Conservation (phyloP, 2,888 invertebrate species). For the Thumatha senex region DNA sequence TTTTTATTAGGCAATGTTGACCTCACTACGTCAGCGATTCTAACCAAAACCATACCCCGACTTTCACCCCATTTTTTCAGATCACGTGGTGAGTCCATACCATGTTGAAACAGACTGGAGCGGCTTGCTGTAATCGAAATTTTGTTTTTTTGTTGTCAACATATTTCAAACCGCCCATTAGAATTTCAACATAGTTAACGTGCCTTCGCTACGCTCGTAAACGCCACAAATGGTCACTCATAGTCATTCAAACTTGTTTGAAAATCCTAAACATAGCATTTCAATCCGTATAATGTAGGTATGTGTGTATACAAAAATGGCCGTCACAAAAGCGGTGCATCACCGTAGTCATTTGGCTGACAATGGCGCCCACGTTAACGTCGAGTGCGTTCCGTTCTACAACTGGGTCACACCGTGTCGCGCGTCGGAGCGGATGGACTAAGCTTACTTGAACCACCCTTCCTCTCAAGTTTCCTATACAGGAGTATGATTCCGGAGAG, state of each 20-base stretch:
- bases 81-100: no score
- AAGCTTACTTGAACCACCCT: constrained; percentile 17
- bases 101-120: no score
- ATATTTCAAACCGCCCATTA: no score
- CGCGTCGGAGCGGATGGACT: constrained; percentile 18
- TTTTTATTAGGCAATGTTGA: no score
- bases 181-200: no score
- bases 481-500: constrained; percentile 10
- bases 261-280: neutral
- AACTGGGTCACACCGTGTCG: constrained; percentile 43
- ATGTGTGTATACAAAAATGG: constrained; percentile 15
- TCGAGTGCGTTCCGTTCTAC: constrained; percentile 39
- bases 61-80: no score
- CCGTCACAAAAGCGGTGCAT: constrained; percentile 23
- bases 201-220: no score
- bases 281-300: neutral
- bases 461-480: constrained; percentile 4
- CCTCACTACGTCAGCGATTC: no score
- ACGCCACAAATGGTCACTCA: no score
- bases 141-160: no score
- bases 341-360: constrained; percentile 39
- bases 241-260: neutral
- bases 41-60: no score
- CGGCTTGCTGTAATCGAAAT: no score
- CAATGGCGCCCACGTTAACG: constrained; percentile 35